Percentiles rank a stretch among this genome's conserved stretches.
These are phyloP conservation scores for Tangara arthus DNA, from an alignment of 2,797 vertebrate genomes.

Conservation along the genomic window DNA sequence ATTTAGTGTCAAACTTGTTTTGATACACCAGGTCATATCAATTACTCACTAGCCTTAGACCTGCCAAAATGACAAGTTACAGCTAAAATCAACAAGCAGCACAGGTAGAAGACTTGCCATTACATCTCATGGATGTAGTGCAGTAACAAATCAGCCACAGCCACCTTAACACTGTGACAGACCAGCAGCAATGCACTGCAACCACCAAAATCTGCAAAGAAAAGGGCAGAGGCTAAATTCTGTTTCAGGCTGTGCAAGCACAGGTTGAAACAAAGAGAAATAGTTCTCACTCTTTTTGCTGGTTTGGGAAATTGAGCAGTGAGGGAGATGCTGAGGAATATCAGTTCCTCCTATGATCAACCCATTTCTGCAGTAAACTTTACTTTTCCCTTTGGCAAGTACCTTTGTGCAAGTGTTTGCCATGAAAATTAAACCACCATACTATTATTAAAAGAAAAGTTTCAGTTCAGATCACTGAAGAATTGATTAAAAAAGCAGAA, in stretches of 20 bases:
- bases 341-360: background rate
- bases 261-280: background rate
- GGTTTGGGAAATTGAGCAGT: background rate
- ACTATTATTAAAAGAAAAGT: background rate
- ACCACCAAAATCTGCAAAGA: background rate
- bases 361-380: background rate
- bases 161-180: background rate
- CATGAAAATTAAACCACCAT: background rate
- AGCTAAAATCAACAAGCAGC: background rate
- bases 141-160: background rate
- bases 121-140: background rate
- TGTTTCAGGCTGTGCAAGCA: background rate
- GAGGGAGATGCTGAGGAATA: background rate
- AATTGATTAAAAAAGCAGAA: background rate
- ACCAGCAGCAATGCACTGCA: background rate
- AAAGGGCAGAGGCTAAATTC: background rate
- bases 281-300: background rate
- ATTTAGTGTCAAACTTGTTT: background rate
- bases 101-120: background rate
- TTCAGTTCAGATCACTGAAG: background rate
- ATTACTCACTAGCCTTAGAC: background rate
- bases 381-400: background rate
- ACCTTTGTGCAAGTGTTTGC: background rate
- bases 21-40: background rate
- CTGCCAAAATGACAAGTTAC: background rate